Conservation (phyloP, 2,888 invertebrate species). For the Acanthosepion esculentum region DNA sequence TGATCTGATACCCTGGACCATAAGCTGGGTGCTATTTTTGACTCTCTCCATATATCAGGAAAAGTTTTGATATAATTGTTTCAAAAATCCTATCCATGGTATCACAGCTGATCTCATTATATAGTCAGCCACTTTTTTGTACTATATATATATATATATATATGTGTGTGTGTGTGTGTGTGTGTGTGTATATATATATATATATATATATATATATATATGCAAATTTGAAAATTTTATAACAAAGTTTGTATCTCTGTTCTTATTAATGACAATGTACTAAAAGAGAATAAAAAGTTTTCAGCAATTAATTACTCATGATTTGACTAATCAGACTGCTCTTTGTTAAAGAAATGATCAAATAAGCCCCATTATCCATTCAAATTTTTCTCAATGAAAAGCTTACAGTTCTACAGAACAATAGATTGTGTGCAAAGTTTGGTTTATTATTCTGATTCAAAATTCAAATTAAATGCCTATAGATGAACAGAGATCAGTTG, state of each 20-base stretch:
- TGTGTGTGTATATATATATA: background rate
- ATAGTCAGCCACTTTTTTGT: background rate
- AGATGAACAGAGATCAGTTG: background rate
- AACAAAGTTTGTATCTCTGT: no score
- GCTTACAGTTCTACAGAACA: background rate
- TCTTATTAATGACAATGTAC: background rate
- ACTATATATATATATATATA: background rate
- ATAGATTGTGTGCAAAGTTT: conserved; percentile 15
- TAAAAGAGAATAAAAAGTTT: background rate
- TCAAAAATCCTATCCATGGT: no score
- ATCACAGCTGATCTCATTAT: no score
- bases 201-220: background rate
- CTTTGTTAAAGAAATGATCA: background rate
- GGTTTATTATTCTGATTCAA: background rate
- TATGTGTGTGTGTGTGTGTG: no score
- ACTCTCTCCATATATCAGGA: no score
- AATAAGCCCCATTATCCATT: background rate
- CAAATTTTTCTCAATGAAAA: background rate
- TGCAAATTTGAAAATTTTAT: background rate
- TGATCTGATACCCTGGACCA: no score
- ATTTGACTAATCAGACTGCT: background rate
- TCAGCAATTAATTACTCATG: background rate
- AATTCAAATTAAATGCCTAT: conserved; percentile 8
- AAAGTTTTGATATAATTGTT: no score
- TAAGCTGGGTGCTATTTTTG: no score